phyloP scores from a whole-genome alignment of 2,888 invertebrate species.

The Dexiosoma caninum region DNA sequence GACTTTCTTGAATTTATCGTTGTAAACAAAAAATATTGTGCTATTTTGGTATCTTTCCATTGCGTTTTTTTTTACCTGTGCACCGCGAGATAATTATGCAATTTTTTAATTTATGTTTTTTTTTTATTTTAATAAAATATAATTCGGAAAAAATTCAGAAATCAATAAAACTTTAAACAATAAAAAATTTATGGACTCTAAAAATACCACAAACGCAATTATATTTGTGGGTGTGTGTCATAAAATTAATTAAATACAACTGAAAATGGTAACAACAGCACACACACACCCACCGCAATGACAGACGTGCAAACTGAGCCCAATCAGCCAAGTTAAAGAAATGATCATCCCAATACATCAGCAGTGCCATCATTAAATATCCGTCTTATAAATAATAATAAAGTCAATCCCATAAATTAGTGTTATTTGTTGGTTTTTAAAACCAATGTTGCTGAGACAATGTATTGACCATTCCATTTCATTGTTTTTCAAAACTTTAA shows the following conservation, averaged over 20 bases:
- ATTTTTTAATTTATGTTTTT: constrained; percentile 6
- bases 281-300: neutral
- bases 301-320: neutral
- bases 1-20: neutral
- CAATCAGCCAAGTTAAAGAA: neutral
- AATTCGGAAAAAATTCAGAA: neutral
- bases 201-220: neutral
- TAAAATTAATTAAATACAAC: constrained; percentile 11
- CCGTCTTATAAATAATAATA: neutral
- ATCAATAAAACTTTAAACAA: constrained; percentile 20
- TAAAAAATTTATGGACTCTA: constrained; percentile 6
- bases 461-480: neutral
- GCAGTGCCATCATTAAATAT: constrained; percentile 6
- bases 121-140: neutral
- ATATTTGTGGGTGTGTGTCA: neutral
- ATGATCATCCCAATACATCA: neutral
- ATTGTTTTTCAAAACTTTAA: neutral
- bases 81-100: constrained; percentile 53
- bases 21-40: constrained; percentile 43
- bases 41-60: constrained; percentile 27
- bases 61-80: neutral
- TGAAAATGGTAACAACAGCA: constrained; percentile 38
- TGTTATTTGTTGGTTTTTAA: neutral
- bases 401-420: neutral
- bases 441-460: neutral